Evolutionary conservation across 2,797 vertebrate genomes (phyloP).

Genomic region (Argyrosomus regius): DNA sequence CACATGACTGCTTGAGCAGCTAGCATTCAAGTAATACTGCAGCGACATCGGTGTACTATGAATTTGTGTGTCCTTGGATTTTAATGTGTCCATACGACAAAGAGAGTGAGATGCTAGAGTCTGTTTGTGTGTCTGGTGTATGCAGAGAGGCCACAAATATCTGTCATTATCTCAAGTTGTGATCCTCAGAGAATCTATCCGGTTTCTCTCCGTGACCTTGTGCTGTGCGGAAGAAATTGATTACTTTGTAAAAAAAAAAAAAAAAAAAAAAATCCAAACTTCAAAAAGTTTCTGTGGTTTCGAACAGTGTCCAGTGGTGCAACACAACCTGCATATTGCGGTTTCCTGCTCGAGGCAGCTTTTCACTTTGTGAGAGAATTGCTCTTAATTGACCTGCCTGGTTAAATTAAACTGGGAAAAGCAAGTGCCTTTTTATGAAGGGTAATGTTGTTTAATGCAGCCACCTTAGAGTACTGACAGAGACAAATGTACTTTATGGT

Average conservation of each 20-base stretch:
- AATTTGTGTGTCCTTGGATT: conserved; percentile 19
- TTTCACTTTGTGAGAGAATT: conserved; percentile 44
- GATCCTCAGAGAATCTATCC: conserved; percentile 48
- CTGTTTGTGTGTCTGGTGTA: conserved; percentile 21
- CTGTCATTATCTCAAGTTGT: conserved; percentile 35
- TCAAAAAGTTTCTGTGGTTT: conserved; percentile 41
- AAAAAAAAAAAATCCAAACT: conserved; percentile 22
- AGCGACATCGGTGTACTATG: neutral
- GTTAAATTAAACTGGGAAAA: conserved; percentile 41
- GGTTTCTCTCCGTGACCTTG: conserved; percentile 54
- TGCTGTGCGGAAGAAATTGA: conserved; percentile 50
- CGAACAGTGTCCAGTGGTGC: neutral
- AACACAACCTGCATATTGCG: conserved; percentile 20
- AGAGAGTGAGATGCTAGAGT: neutral
- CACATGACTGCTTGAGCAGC: neutral
- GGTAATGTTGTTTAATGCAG: conserved; percentile 51
- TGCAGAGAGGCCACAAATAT: conserved; percentile 22
- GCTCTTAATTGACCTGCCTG: conserved; percentile 52
- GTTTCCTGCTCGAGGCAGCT: conserved; percentile 28
- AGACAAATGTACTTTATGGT: conserved; percentile 57
- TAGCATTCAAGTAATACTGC: neutral
- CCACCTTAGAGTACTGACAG: conserved; percentile 45
- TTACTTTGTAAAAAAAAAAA: conserved; percentile 27
- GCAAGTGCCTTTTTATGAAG: conserved; percentile 44
- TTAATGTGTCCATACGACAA: neutral